Evolutionary conservation across 2,888 invertebrate genomes (phyloP).

Genomic region (Epirrhoe alternata): DNA sequence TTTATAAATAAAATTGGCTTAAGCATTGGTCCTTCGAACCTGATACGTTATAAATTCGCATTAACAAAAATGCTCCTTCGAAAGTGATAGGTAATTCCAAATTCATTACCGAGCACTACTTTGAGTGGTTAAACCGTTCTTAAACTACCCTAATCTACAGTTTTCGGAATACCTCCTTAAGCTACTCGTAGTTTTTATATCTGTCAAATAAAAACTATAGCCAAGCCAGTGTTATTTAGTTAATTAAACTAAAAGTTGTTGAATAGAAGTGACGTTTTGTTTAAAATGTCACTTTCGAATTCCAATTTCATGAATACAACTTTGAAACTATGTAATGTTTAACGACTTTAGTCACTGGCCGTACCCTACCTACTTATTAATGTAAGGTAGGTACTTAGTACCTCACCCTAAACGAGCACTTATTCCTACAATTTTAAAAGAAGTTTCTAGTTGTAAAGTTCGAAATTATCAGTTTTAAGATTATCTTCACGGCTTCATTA

Average conservation of each 20-base stretch:
- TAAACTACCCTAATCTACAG: no score
- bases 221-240: background rate
- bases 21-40: slow-evolving; percentile 8
- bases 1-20: slow-evolving; percentile 19
- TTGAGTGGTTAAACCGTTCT: no score
- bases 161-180: no score
- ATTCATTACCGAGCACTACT: no score
- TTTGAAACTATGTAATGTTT: background rate
- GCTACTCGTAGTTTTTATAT: no score
- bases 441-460: background rate
- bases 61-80: no score
- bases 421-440: background rate
- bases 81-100: no score
- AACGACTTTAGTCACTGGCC: background rate
- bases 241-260: background rate
- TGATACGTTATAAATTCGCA: background rate
- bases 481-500: slow-evolving; percentile 51
- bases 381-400: background rate
- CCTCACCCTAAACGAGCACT: background rate
- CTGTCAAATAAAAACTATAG: no score
- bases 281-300: background rate
- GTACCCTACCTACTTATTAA: background rate
- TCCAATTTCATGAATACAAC: background rate
- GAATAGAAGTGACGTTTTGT: background rate
- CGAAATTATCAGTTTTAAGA: slow-evolving; percentile 40